Conservation (phyloP, 2,113 vertebrate species). For the Lampris incognitus region DNA sequence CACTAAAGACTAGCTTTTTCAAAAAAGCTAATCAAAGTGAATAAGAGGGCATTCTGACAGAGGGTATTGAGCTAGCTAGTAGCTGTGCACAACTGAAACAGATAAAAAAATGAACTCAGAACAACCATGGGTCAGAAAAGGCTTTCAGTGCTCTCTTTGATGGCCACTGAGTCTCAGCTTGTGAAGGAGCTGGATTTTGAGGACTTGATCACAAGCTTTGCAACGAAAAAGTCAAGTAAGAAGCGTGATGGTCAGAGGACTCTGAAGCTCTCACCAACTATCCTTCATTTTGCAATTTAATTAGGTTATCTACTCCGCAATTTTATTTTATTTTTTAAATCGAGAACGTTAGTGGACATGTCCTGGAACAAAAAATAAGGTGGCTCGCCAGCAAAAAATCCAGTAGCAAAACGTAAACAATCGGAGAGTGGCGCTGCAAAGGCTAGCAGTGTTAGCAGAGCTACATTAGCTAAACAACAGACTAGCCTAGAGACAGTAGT, state of each 20-base stretch:
- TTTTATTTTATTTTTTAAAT: neutral
- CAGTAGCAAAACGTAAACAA: neutral
- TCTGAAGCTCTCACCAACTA: neutral
- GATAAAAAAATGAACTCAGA: too few relatives aligned
- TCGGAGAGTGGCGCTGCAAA: neutral
- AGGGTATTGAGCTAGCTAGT: too few relatives aligned
- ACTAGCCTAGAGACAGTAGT: neutral
- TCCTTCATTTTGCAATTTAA: neutral
- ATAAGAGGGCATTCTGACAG: too few relatives aligned
- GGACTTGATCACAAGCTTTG: too few relatives aligned
- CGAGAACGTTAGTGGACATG: neutral
- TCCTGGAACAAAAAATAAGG: neutral
- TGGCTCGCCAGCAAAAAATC: neutral
- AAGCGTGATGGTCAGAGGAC: neutral
- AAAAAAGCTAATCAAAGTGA: too few relatives aligned
- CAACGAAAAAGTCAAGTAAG: too few relatives aligned
- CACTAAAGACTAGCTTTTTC: too few relatives aligned
- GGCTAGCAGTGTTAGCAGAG: neutral
- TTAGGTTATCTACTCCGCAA: neutral
- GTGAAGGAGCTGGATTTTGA: too few relatives aligned
- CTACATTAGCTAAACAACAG: neutral
- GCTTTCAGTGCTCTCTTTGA: too few relatives aligned
- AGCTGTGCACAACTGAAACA: too few relatives aligned
- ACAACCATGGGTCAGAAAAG: too few relatives aligned
- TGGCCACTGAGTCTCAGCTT: too few relatives aligned